phyloP scores from a whole-genome alignment of 2,797 vertebrate genomes.

The Syncerus caffer region DNA sequence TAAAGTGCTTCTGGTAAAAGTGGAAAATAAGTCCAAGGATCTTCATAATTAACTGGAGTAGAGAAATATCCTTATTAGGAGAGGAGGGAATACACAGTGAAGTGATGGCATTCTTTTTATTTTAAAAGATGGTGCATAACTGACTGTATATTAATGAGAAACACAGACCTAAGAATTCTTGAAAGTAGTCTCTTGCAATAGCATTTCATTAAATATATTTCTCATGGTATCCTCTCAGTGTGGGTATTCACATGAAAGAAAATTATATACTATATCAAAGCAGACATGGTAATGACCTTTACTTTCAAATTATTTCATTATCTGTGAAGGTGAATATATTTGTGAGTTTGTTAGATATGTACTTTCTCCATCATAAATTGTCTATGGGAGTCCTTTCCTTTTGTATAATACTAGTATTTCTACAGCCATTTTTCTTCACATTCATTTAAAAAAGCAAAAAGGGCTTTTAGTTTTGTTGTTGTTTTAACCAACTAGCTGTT shows the following conservation, averaged over 20 bases:
- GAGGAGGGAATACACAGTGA: not conserved
- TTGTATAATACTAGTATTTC: not conserved
- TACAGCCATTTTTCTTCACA: not conserved
- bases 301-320: not conserved
- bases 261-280: not conserved
- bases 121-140: not conserved
- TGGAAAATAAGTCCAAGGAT: too few relatives aligned
- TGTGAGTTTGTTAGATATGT: not conserved
- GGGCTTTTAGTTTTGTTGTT: not conserved
- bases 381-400: not conserved
- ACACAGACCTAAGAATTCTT: not conserved
- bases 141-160: not conserved
- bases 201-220: not conserved
- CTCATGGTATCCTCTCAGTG: not conserved
- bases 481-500: not conserved
- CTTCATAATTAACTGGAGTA: not conserved
- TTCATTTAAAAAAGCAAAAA: not conserved
- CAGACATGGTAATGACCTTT: not conserved
- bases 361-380: not conserved
- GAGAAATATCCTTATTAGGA: not conserved
- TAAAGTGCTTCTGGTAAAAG: too few relatives aligned
- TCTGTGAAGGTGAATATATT: not conserved
- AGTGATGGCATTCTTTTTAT: not conserved
- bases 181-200: not conserved
- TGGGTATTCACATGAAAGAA: not conserved